Evolutionary conservation across 2,113 vertebrate genomes (phyloP).

Genomic region (Gallinago undulata): DNA sequence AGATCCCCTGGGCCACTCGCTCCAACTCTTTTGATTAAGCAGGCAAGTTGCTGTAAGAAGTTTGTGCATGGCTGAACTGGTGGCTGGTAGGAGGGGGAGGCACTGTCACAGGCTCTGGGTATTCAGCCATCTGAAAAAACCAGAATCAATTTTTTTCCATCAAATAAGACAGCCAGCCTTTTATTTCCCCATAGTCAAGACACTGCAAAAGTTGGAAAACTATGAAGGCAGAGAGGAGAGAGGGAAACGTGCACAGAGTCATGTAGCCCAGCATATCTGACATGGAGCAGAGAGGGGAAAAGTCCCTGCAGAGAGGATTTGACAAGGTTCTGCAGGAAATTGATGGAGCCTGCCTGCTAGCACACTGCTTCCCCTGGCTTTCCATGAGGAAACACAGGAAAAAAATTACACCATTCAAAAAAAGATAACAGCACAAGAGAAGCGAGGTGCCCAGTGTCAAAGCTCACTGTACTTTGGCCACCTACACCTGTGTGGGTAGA

Average conservation of each 20-base stretch:
- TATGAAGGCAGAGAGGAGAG: background rate
- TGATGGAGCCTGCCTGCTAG: background rate
- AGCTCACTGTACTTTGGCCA: background rate
- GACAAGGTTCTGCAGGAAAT: background rate
- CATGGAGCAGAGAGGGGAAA: background rate
- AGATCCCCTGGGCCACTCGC: background rate
- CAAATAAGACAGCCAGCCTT: background rate
- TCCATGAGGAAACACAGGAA: background rate
- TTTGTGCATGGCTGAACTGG: background rate
- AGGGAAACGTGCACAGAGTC: background rate
- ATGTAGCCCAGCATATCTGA: background rate
- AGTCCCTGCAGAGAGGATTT: background rate
- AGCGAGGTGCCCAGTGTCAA: background rate
- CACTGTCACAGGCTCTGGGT: background rate
- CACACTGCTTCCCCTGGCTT: background rate
- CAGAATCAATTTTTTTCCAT: background rate
- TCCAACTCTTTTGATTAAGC: background rate
- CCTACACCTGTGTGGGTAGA: background rate
- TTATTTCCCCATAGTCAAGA: background rate
- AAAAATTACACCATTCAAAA: background rate
- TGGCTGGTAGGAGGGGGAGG: background rate
- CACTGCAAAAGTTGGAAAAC: background rate
- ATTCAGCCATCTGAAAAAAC: background rate
- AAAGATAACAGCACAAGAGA: background rate
- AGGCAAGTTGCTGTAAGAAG: background rate